Conservation (phyloP, 35 echinoderm and acorn worm genomes). For the Nesometra sesokonis region DNA sequence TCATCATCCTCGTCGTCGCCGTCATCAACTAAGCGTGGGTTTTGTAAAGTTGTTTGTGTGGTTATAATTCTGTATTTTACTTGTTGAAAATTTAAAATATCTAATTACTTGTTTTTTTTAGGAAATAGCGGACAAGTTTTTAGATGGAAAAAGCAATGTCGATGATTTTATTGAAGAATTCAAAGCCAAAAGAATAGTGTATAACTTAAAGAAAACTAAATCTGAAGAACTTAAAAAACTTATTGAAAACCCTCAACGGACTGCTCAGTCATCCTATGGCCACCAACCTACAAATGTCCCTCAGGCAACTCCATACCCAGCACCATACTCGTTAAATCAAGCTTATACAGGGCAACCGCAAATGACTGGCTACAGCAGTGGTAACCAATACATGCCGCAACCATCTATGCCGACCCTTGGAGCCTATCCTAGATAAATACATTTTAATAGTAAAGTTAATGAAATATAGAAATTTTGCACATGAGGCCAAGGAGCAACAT, state of each 20-base stretch:
- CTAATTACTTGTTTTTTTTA: constrained; percentile 4
- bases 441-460: neutral
- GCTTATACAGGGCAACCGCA: neutral
- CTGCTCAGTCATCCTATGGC: neutral
- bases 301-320: neutral
- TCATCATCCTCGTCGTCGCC: no score
- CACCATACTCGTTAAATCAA: neutral
- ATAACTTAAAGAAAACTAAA: constrained; percentile 69
- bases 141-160: constrained; percentile 49
- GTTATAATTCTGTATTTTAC: no score
- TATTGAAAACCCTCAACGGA: neutral
- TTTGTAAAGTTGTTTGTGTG: no score
- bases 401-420: neutral
- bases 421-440: neutral
- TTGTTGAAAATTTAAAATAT: no score
- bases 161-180: constrained; percentile 77
- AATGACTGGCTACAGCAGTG: neutral
- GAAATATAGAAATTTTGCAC: no score
- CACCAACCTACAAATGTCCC: neutral
- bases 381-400: neutral
- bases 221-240: constrained; percentile 84
- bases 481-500: no score
- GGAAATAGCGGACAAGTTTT: constrained; percentile 73
- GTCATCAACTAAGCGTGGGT: no score
- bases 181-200: constrained; percentile 27